phyloP scores from a whole-genome alignment of 2,888 invertebrate species.

The Callosobruchus maculatus region DNA sequence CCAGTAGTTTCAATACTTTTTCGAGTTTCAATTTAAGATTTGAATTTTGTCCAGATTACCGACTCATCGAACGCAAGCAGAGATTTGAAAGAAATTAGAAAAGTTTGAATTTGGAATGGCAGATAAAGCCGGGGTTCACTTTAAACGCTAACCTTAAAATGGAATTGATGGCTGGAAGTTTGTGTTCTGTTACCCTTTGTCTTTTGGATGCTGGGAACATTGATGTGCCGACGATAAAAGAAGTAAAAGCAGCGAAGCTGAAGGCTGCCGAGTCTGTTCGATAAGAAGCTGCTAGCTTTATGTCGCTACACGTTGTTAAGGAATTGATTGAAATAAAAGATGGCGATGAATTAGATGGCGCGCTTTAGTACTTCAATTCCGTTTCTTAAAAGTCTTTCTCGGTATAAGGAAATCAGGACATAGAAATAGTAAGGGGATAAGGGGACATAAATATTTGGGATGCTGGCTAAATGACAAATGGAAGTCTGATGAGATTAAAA shows the following conservation, averaged over 20 bases:
- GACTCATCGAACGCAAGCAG: not conserved
- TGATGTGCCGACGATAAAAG: not conserved
- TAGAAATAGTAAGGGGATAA: too few species aligned
- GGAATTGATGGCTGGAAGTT: not conserved
- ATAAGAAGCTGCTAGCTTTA: not conserved
- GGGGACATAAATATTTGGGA: too few species aligned
- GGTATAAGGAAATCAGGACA: too few species aligned
- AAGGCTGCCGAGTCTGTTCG: not conserved
- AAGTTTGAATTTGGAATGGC: not conserved
- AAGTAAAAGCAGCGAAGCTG: not conserved
- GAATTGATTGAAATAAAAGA: too few species aligned
- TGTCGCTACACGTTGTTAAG: too few species aligned
- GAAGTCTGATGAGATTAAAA: too few species aligned
- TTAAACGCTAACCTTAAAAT: not conserved
- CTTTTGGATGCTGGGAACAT: not conserved
- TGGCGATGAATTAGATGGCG: not conserved
- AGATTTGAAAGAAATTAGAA: not conserved
- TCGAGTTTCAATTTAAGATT: not conserved
- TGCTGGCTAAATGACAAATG: too few species aligned
- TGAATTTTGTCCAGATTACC: not conserved
- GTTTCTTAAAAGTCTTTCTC: too few species aligned
- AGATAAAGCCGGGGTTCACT: not conserved
- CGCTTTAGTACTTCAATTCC: too few species aligned
- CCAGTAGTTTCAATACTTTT: not conserved
- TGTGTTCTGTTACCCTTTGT: not conserved